These are phyloP conservation scores for Branchellion lobata DNA, from an alignment of 2,888 invertebrate genomes.

Conservation along the genomic window DNA sequence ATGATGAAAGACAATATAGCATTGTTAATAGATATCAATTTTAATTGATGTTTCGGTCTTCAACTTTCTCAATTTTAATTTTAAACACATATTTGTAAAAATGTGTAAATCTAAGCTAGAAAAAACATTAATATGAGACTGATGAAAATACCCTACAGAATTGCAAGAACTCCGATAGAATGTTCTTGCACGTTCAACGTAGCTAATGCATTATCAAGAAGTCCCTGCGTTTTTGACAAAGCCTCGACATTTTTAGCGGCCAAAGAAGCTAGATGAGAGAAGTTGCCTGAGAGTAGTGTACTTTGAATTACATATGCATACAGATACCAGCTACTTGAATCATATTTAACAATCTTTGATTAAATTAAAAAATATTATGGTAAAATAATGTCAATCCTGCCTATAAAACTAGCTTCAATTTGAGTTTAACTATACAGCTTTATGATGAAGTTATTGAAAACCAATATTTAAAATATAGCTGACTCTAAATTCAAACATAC, in stretches of 20 bases:
- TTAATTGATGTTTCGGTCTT: no score
- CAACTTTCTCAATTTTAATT: no score
- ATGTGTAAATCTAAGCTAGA: no score
- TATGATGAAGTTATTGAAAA: background rate
- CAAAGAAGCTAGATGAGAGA: slow-evolving; percentile 61
- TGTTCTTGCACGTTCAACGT: slow-evolving; percentile 87
- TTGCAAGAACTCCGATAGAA: slow-evolving; percentile 82
- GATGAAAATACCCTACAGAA: slow-evolving; percentile 78
- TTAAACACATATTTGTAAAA: no score
- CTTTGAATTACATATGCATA: background rate
- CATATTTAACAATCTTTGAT: no score
- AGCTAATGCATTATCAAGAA: slow-evolving; percentile 84
- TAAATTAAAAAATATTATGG: no score
- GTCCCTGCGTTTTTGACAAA: slow-evolving; percentile 77
- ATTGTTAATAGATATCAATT: background rate
- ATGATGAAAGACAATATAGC: background rate
- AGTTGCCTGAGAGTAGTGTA: slow-evolving; percentile 59
- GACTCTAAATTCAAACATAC: slow-evolving; percentile 3
- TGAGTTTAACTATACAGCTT: background rate
- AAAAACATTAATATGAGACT: no score
- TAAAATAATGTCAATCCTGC: background rate
- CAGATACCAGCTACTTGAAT: no score
- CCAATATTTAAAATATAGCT: background rate
- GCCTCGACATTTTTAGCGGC: slow-evolving; percentile 72
- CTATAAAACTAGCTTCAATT: background rate